Percentiles rank a stretch among this genome's conserved stretches.
phyloP scores from a whole-genome alignment of 2,797 vertebrate genomes.

The Acanthiza pusilla region DNA sequence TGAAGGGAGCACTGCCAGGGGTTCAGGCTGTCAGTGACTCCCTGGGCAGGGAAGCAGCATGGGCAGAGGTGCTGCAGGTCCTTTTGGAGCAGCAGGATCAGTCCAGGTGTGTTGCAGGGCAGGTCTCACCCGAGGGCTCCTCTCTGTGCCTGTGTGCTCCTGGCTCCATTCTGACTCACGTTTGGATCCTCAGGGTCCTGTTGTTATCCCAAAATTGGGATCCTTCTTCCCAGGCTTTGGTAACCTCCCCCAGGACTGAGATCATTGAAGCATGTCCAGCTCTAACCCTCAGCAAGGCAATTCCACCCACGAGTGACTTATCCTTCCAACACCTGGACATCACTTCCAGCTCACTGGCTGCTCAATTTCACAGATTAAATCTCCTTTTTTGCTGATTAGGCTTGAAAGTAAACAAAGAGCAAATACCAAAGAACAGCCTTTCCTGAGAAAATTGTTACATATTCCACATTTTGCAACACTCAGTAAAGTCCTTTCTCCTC shows the following conservation, averaged over 20 bases:
- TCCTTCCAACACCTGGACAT: background rate
- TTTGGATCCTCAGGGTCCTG: background rate
- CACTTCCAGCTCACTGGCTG: background rate
- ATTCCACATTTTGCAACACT: background rate
- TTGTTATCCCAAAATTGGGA: background rate
- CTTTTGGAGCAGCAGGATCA: background rate
- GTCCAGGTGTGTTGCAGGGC: background rate
- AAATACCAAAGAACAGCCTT: background rate
- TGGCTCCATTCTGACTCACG: background rate
- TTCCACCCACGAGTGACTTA: background rate
- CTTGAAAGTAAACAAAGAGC: background rate
- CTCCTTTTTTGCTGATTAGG: background rate
- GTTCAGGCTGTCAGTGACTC: background rate
- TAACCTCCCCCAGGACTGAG: background rate
- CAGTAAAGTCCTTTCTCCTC: background rate
- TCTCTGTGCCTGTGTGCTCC: background rate
- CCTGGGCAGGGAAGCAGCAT: background rate
- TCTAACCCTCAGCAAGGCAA: background rate
- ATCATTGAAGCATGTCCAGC: background rate
- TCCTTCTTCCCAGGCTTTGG: background rate
- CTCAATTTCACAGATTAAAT: background rate
- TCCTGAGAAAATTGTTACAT: background rate
- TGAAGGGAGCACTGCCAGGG: background rate
- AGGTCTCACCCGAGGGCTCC: background rate
- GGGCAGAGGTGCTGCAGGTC: background rate